Conservation (phyloP, 2,797 vertebrate species). For the Zenarchopterus dispar region DNA sequence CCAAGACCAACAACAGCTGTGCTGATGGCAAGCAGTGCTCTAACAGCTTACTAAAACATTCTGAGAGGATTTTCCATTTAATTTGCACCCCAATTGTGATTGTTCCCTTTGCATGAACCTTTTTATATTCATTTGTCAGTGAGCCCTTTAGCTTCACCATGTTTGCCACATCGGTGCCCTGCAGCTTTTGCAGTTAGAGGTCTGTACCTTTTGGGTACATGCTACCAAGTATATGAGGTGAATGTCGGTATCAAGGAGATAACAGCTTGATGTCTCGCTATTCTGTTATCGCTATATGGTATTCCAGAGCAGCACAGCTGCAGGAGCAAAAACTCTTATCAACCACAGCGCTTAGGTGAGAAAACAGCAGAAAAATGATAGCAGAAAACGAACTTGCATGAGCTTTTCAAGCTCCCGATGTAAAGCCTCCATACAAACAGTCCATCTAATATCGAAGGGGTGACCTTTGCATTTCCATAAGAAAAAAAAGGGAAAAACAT, state of each 20-base stretch:
- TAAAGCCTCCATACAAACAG: constrained; percentile 42
- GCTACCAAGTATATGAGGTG: constrained; percentile 72
- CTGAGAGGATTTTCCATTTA: no score
- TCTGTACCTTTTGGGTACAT: constrained; percentile 56
- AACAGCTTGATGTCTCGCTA: constrained; percentile 73
- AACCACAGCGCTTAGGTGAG: constrained; percentile 56
- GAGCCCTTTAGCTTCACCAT: constrained; percentile 7
- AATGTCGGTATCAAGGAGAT: constrained; percentile 78
- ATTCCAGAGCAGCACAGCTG: constrained; percentile 67
- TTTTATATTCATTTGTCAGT: constrained; percentile 24
- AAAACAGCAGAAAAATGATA: constrained; percentile 47
- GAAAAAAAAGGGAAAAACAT: constrained; percentile 38
- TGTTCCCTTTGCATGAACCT: constrained; percentile 10
- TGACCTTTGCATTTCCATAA: constrained; percentile 66
- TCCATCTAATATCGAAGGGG: constrained; percentile 53
- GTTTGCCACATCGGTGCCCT: constrained; percentile 18
- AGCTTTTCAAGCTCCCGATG: constrained; percentile 34
- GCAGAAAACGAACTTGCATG: constrained; percentile 33
- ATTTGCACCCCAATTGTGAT: background rate
- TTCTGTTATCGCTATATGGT: constrained; percentile 67
- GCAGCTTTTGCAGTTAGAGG: constrained; percentile 46
- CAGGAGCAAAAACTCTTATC: constrained; percentile 73
- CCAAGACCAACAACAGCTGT: background rate
- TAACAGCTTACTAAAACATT: no score
- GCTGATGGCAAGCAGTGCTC: background rate